A percentile compares a stretch with the other conserved stretches of the same genome.
These are phyloP conservation scores for Macrophya annulata DNA, from an alignment of 2,888 invertebrate species.

Conservation along the genomic window DNA sequence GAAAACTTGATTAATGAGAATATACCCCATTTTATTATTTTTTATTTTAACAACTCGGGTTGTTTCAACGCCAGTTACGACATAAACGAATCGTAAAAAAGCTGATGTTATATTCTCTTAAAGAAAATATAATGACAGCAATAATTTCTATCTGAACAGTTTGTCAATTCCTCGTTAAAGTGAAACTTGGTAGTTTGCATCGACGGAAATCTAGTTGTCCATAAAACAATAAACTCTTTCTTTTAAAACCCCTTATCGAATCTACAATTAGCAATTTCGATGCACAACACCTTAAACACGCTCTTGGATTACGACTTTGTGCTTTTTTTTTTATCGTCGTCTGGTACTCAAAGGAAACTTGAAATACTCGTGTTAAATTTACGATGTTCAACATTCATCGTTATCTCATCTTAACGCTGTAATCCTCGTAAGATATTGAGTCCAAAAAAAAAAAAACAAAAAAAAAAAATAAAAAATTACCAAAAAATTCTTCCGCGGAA, in stretches of 20 bases:
- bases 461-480: no score
- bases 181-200: neutral
- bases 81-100: neutral
- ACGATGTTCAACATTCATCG: slow-evolving; percentile 1
- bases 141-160: slow-evolving; percentile 11
- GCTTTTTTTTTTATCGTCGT: slow-evolving; percentile 3
- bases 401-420: slow-evolving; percentile 11
- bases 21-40: neutral
- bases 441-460: neutral
- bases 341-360: neutral
- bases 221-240: slow-evolving; percentile 5
- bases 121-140: neutral
- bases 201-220: neutral
- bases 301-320: slow-evolving; percentile 28
- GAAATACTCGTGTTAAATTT: slow-evolving; percentile 29
- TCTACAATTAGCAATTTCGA: slow-evolving; percentile 36
- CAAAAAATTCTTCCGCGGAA: neutral
- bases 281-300: slow-evolving; percentile 17
- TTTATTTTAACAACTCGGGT: neutral
- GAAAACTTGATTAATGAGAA: slow-evolving; percentile 20
- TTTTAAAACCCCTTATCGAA: neutral
- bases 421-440: neutral
- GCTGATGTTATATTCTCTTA: neutral
- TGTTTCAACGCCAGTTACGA: neutral
- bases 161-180: slow-evolving; percentile 24